Base-by-base conservation (phyloP, 2,113 vertebrate genomes). In the Agelaius phoeniceus region DNA sequence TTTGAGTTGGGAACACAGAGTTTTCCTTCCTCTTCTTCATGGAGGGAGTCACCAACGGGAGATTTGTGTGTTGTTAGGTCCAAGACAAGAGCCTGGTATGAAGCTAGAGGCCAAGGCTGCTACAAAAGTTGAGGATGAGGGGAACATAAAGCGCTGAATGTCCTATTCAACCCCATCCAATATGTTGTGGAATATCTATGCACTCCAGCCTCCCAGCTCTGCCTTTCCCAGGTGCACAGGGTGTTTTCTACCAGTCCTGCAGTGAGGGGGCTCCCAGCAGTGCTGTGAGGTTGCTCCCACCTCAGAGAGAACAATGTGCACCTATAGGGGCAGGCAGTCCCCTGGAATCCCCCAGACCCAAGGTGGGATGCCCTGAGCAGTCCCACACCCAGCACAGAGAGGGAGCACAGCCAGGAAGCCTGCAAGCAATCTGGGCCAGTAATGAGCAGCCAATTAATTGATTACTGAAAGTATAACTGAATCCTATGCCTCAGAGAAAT, bases 381-480 rank as follows among this genome's bases (percentile, higher is more conserved):
- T 20, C 74, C 87, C 27, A 61, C 39, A 43, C 26, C 39, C 77
- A 22, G 55, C 9, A 2, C 4, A 0, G 35, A 49, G 24, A 54
- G n/a, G 51, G 15, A 96, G 8, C 11, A 7, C 1, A 80, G 79
- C 35, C 85, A 78, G 68, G 54, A 85, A 88, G 73, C 55, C 84
- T 93, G 72, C 39, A 55, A 95, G 73, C 72, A 94, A 84, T 92
- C 90, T 94, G 73, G 33, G 72, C 67, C 77, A 37, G 57, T 93
- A 91, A 90, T 84, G 88, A 96, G 67, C 66, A 73, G 54, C 75
- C 94, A 95, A 96, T 96, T 97, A 96, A 96, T 94, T 90, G 96
- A 87, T 94, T 85, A 92, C 93, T 75, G 81, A 90, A 95, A 66
- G 27, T 95, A 95, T 94, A 96, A 95, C 94, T 87, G 71, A 96